These are phyloP conservation scores for Argyrosomus regius DNA, from an alignment of 2,797 vertebrate genomes.

Conservation along the genomic window DNA sequence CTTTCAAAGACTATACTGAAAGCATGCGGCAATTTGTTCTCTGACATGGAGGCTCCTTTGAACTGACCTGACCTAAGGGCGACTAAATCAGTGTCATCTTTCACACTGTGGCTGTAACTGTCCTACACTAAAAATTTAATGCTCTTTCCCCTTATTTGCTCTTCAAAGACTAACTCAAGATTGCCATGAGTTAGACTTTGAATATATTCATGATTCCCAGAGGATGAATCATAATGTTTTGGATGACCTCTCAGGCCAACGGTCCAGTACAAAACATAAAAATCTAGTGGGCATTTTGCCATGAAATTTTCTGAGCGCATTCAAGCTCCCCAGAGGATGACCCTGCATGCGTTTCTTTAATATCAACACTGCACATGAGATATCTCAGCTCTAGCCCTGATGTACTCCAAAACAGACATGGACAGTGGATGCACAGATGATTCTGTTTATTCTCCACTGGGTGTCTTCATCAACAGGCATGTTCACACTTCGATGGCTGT, in stretches of 20 bases:
- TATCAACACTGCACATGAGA: neutral
- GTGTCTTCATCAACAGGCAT: no score
- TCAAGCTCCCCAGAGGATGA: neutral
- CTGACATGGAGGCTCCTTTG: constrained; percentile 21
- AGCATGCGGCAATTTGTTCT: constrained; percentile 41
- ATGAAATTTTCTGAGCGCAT: neutral
- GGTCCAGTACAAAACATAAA: neutral
- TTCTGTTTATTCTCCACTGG: no score
- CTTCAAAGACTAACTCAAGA: neutral
- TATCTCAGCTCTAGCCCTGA: neutral
- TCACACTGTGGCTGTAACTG: constrained; percentile 10
- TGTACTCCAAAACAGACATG: neutral
- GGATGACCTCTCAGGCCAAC: neutral
- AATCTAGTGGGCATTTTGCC: neutral
- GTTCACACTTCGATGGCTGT: no score
- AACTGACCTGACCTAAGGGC: constrained; percentile 17
- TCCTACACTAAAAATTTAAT: neutral
- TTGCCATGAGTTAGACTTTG: neutral
- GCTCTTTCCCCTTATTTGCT: no score
- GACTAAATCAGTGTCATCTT: constrained; percentile 25
- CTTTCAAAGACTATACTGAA: constrained; percentile 31
- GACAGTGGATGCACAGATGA: neutral
- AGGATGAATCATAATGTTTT: neutral
- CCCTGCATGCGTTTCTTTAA: neutral
- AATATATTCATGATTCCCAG: neutral